A percentile compares a stretch with the other conserved stretches of the same genome.
Evolutionary conservation across 2,113 vertebrate genomes (phyloP).

Genomic region (Bubo bubo): DNA sequence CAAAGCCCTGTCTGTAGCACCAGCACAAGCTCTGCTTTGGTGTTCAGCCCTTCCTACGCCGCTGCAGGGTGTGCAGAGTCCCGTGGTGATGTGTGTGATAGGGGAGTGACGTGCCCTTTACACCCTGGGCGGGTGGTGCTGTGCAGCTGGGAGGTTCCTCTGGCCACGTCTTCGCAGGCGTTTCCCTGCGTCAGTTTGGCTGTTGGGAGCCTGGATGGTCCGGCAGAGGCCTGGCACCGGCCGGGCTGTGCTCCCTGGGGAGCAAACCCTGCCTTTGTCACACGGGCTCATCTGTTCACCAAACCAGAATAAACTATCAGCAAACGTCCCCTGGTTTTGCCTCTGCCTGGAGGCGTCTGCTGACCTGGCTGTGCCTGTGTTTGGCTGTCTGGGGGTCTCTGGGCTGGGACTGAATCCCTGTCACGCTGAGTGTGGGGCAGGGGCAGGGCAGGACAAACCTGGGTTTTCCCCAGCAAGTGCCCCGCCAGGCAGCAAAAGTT

Average conservation of each 20-base stretch:
- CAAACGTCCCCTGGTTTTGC: background rate
- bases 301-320: background rate
- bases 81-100: rapidly evolving
- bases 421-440: rapidly evolving
- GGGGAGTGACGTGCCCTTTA: background rate
- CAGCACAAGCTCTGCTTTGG: background rate
- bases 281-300: background rate
- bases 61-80: background rate
- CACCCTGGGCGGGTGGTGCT: rapidly evolving
- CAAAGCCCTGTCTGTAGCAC: background rate
- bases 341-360: background rate
- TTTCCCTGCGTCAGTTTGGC: rapidly evolving
- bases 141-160: background rate
- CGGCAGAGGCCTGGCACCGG: too few species aligned
- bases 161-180: rapidly evolving
- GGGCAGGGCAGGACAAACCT: background rate
- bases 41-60: rapidly evolving
- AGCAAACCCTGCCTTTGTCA: background rate
- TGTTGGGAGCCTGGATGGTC: background rate
- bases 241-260: background rate
- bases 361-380: background rate
- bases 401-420: rapidly evolving
- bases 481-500: rapidly evolving
- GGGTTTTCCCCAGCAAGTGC: background rate
- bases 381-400: background rate